Percentiles rank a stretch among this genome's conserved stretches.
Evolutionary conservation across 2,797 vertebrate genomes (phyloP).

Genomic region (Taeniopygia guttata): DNA sequence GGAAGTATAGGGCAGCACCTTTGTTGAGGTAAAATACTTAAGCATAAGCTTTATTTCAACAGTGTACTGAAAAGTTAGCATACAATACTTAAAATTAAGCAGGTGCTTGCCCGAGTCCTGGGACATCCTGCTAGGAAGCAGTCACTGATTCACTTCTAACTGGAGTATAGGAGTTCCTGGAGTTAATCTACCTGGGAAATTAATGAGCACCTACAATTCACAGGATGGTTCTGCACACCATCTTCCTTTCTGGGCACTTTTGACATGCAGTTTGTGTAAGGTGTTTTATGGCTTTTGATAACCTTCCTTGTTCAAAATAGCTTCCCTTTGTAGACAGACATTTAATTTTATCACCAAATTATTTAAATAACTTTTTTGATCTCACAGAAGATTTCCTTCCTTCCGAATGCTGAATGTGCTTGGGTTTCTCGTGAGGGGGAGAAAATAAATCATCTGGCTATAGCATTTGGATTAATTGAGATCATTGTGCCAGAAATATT

Average conservation of each 20-base stretch:
- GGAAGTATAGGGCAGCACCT: neutral
- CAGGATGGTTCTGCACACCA: neutral
- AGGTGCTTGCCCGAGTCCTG: neutral
- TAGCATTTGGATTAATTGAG: neutral
- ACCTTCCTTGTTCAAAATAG: neutral
- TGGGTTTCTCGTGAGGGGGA: neutral
- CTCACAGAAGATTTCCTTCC: neutral
- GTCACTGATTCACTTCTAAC: neutral
- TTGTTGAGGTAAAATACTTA: neutral
- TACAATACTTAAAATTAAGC: neutral
- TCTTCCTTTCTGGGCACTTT: neutral
- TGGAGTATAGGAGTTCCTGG: neutral
- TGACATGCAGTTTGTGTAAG: neutral
- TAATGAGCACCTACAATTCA: neutral
- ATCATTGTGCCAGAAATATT: neutral
- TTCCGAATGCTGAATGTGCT: neutral
- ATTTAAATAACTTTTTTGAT: neutral
- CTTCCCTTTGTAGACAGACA: neutral
- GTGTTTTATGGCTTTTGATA: neutral
- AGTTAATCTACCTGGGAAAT: neutral
- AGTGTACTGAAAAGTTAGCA: neutral
- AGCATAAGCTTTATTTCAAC: neutral
- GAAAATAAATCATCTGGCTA: neutral
- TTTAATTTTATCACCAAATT: neutral
- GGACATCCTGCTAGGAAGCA: neutral